These are phyloP conservation scores for Aleiodes sp. DNA, from an alignment of 1,140 invertebrate species.

Conservation along the genomic window DNA sequence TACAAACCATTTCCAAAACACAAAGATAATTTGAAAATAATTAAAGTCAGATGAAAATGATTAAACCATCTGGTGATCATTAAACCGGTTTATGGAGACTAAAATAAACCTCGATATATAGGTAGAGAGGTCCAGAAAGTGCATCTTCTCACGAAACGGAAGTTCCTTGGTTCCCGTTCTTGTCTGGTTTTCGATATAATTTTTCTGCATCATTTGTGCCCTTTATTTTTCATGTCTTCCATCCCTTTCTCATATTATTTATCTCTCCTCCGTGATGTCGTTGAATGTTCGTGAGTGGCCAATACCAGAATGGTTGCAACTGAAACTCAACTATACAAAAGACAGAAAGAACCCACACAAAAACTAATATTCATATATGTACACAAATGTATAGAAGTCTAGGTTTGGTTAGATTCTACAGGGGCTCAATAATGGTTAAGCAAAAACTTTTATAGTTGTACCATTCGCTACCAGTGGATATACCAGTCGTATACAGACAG, in stretches of 20 bases:
- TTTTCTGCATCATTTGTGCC: not conserved
- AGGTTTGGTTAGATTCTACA: constrained; percentile 2
- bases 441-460: constrained; percentile 39
- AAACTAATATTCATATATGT: constrained; percentile 51
- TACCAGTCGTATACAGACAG: constrained; percentile 1
- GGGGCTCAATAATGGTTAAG: constrained; percentile 39
- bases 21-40: too few species aligned
- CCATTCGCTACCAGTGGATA: constrained; percentile 21
- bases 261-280: constrained; percentile 10
- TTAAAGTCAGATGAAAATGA: not conserved
- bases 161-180: constrained; percentile 17
- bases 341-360: not conserved
- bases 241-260: constrained; percentile 8
- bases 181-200: constrained; percentile 40
- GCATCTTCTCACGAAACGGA: constrained; percentile 15
- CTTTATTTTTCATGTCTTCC: not conserved
- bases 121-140: not conserved
- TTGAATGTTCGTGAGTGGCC: constrained; percentile 16
- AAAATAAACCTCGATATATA: not conserved
- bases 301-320: constrained; percentile 33
- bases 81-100: not conserved
- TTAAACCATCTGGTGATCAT: not conserved
- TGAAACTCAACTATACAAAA: constrained; percentile 17
- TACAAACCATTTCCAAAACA: too few species aligned
- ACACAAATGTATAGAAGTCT: constrained; percentile 42